Evolutionary conservation across 2,797 vertebrate genomes (phyloP).

Genomic region (Calcarius lapponicus): DNA sequence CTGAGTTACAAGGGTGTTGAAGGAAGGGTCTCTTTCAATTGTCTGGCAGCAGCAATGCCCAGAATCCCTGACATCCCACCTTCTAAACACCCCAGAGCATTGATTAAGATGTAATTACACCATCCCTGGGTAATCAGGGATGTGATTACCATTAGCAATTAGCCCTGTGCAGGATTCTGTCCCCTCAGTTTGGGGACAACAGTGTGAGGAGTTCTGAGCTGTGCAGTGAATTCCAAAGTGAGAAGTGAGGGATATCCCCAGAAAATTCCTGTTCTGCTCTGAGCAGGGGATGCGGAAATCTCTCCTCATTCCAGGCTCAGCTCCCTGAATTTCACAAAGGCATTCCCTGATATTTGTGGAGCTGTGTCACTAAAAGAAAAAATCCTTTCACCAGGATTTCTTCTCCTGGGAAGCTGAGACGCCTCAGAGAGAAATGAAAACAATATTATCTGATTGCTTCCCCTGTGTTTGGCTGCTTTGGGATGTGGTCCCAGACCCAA

Average conservation of each 20-base stretch:
- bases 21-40: not conserved
- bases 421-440: no score
- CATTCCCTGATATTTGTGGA: not conserved
- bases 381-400: no score
- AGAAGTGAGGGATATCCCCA: not conserved
- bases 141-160: fast-evolving
- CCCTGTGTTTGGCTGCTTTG: no score
- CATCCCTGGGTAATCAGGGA: not conserved
- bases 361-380: not conserved
- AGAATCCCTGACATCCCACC: not conserved
- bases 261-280: not conserved
- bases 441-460: no score
- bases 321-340: not conserved
- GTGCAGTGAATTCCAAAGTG: not conserved
- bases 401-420: no score
- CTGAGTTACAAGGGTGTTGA: not conserved
- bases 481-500: no score
- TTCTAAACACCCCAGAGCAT: not conserved
- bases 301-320: not conserved
- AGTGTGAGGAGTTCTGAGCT: not conserved
- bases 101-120: not conserved
- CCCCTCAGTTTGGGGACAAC: not conserved
- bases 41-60: not conserved
- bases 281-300: not conserved
- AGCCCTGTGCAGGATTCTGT: not conserved